A percentile compares a stretch with the other conserved stretches of the same genome.
Evolutionary conservation across 2,797 vertebrate genomes (phyloP).

Genomic region (Channa striata): DNA sequence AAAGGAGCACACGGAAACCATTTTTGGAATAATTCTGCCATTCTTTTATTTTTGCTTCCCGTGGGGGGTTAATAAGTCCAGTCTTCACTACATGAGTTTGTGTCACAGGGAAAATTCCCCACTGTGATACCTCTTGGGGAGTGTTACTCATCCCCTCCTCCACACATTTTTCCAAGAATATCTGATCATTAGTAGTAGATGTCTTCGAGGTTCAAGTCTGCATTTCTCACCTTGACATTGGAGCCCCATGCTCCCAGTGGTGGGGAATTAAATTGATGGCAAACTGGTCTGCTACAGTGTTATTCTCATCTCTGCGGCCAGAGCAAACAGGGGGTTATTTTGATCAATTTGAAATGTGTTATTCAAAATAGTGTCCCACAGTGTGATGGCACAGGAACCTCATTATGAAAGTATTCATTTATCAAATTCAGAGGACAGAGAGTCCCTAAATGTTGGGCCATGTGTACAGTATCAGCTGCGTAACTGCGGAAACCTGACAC

Average conservation of each 20-base stretch:
- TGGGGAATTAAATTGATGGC: constrained; percentile 46
- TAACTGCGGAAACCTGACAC: constrained; percentile 49
- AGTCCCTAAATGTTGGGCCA: constrained; percentile 55
- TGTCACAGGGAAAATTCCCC: constrained; percentile 40
- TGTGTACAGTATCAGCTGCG: constrained; percentile 27
- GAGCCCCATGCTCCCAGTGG: constrained; percentile 33
- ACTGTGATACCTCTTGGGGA: constrained; percentile 48
- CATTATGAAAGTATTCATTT: constrained; percentile 64
- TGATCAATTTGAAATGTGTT: constrained; percentile 54
- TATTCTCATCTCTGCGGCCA: constrained; percentile 23
- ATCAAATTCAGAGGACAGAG: constrained; percentile 52
- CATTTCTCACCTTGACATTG: constrained; percentile 69
- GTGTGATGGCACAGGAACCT: constrained; percentile 45
- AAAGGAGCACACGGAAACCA: background rate
- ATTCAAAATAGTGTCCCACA: constrained; percentile 52
- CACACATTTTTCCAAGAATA: constrained; percentile 50
- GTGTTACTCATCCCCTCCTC: constrained; percentile 55
- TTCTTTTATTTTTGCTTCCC: constrained; percentile 29
- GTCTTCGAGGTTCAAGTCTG: constrained; percentile 55
- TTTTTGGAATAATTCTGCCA: background rate
- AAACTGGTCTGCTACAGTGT: constrained; percentile 31
- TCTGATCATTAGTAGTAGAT: constrained; percentile 64
- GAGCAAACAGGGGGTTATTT: constrained; percentile 48
- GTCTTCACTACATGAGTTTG: constrained; percentile 22
- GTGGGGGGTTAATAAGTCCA: constrained; percentile 39